Evolutionary conservation across 2,888 invertebrate species (phyloP), one percentile per base, ranked within the genome.

Genomic region (Hololepta plana): DNA sequence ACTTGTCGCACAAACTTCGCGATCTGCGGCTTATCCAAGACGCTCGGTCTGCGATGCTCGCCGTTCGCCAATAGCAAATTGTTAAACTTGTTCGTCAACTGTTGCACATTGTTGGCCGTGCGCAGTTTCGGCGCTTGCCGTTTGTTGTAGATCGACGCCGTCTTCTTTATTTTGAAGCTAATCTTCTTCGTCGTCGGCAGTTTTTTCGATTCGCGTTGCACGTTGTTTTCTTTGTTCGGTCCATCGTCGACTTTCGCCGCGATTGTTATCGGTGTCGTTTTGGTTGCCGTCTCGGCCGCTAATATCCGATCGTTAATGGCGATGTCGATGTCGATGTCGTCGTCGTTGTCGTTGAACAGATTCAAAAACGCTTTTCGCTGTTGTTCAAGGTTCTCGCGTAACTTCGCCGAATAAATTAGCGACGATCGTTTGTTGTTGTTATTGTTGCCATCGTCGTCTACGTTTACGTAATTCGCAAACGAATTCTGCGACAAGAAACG

Each of bases 21-120:
- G 27, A 67, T 55, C 47, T 65, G 67, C 4, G 64, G 58, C 42
- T 65, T 64, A 35, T 62, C 63, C 20, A 62, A 44, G 4, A 62
- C 42, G 3, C n/a, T n/a, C n/a, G n/a, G n/a, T n/a, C n/a, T n/a
- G 47, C 47, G 22, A 47, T 47, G 36, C 57, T 53, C 36, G 62
- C 61, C 26, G 46, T 53, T 33, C 67, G 61, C n/a, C n/a, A n/a
- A n/a, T n/a, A n/a, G n/a, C 41, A 72, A 56, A 44, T 69, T 65
- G 44, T 76, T 74, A 41, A 73, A 76, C 43, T 73, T 73, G 35
- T 67, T 65, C 2, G 75, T 70, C 30, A 76, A 47, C 44, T 70
- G 67, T 23, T 73, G 68, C 16, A 76, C 76, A 47, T 66, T 64
- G 38, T 56, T 70, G 32, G 60, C 57, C 8, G 57, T 51, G 15